A percentile compares a stretch with the other conserved stretches of the same genome.
phyloP scores from a whole-genome alignment of 2,113 vertebrate genomes.

The Hippolais icterina region DNA sequence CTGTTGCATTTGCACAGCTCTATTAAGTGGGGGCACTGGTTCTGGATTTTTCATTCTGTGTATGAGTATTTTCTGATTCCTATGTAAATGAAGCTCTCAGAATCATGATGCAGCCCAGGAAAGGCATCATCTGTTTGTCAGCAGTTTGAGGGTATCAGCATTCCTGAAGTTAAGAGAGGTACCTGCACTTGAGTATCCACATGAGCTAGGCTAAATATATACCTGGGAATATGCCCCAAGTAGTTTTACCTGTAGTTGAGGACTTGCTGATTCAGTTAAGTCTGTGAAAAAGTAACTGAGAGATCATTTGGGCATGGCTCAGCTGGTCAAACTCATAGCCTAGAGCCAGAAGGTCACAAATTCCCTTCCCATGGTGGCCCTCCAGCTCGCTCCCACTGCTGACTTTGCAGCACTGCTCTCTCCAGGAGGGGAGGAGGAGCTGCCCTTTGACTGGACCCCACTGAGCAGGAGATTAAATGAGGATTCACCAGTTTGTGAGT shows the following conservation, averaged over 20 bases:
- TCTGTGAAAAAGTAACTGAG: constrained; percentile 10
- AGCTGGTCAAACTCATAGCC: background rate
- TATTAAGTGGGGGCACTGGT: background rate
- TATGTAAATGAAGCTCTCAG: background rate
- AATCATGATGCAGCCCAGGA: background rate
- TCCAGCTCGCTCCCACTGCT: background rate
- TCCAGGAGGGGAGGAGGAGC: background rate
- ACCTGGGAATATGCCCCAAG: background rate
- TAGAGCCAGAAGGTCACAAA: background rate
- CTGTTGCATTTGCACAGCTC: background rate
- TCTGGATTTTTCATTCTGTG: background rate
- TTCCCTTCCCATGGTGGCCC: background rate
- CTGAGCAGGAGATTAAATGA: background rate
- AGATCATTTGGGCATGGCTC: background rate
- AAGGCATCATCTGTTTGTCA: background rate
- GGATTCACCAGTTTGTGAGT: background rate
- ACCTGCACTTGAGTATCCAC: background rate
- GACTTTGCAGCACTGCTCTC: background rate
- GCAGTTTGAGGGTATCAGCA: background rate
- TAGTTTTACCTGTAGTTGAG: background rate
- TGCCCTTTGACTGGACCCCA: background rate
- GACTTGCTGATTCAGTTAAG: constrained; percentile 1
- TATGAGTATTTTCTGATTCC: background rate
- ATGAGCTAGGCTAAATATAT: background rate
- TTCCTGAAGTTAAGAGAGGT: background rate